These are phyloP conservation scores for Rhagophthalmus giganteus DNA, from an alignment of 2,888 invertebrate genomes.

Conservation along the genomic window DNA sequence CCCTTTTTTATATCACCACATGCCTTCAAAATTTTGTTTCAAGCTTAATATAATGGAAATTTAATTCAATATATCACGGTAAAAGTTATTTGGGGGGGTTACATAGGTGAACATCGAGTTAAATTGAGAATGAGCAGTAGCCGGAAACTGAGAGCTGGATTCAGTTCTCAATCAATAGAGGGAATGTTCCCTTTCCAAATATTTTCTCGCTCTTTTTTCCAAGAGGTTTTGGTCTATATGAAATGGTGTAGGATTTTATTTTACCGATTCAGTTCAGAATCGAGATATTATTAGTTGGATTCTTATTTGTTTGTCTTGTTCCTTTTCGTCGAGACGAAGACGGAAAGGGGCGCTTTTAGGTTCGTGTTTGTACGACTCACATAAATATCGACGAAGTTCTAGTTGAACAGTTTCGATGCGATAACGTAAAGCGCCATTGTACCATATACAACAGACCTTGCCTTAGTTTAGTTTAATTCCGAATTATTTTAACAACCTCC, in stretches of 20 bases:
- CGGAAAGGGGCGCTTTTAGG: no score
- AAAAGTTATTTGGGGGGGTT: constrained; percentile 2
- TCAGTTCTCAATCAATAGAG: constrained; percentile 8
- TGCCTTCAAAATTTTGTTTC: neutral
- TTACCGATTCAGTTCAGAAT: constrained; percentile 19
- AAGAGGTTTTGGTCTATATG: constrained; percentile 3
- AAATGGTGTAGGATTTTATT: constrained; percentile 5
- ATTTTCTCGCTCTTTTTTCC: constrained; percentile 6
- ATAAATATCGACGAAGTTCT: no score
- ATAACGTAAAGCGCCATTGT: no score
- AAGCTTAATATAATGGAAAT: neutral
- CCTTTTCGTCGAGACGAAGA: no score
- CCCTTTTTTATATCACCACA: no score
- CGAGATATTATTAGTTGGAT: no score
- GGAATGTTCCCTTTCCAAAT: constrained; percentile 8
- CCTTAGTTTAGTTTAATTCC: constrained; percentile 9
- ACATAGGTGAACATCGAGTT: constrained; percentile 3
- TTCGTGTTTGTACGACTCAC: no score
- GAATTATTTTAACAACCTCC: constrained; percentile 7
- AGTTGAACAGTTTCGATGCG: no score
- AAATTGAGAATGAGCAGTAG: constrained; percentile 7
- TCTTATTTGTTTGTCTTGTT: no score
- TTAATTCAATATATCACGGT: neutral
- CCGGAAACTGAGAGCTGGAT: constrained; percentile 9
- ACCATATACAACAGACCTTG: no score